A percentile compares a stretch with the other conserved stretches of the same genome.
Evolutionary conservation across 2,888 invertebrate species (phyloP).

Genomic region (Euclidia mi): DNA sequence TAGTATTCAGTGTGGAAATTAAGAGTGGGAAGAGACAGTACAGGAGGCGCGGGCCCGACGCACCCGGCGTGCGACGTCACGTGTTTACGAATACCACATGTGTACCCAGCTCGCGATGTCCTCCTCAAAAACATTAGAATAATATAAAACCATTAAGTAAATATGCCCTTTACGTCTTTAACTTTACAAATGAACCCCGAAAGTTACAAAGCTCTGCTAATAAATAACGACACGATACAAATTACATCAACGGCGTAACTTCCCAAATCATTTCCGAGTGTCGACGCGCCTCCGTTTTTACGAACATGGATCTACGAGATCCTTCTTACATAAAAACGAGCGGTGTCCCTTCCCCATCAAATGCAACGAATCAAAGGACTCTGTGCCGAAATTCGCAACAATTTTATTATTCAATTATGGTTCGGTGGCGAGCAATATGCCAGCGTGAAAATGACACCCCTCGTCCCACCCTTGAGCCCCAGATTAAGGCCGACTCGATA

Average conservation of each 20-base stretch:
- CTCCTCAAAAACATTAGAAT: neutral
- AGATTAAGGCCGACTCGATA: constrained; percentile 66
- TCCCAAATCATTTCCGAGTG: constrained; percentile 38
- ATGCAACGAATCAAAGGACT: constrained; percentile 71
- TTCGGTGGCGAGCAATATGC: constrained; percentile 75
- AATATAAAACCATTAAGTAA: constrained; percentile 9
- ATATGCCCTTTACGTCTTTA: constrained; percentile 15
- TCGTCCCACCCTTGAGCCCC: constrained; percentile 56
- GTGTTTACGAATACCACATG: constrained; percentile 21
- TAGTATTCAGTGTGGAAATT: constrained; percentile 78
- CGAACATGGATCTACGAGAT: constrained; percentile 42
- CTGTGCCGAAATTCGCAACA: constrained; percentile 70
- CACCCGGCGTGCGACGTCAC: no score
- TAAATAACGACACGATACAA: constrained; percentile 46
- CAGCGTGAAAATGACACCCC: constrained; percentile 81
- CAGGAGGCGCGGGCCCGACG: constrained; percentile 29
- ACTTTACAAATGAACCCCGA: constrained; percentile 18
- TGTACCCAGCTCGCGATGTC: neutral
- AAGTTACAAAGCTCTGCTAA: constrained; percentile 25
- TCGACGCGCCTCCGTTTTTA: constrained; percentile 40
- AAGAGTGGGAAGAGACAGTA: constrained; percentile 51
- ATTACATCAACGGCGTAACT: constrained; percentile 39
- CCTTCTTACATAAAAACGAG: constrained; percentile 51
- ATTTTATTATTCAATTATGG: constrained; percentile 84
- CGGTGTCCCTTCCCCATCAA: constrained; percentile 54